Percentiles rank a stretch among this genome's conserved stretches.
Evolutionary conservation across 2,888 invertebrate genomes (phyloP).

Genomic region (Lasius fuliginosus): DNA sequence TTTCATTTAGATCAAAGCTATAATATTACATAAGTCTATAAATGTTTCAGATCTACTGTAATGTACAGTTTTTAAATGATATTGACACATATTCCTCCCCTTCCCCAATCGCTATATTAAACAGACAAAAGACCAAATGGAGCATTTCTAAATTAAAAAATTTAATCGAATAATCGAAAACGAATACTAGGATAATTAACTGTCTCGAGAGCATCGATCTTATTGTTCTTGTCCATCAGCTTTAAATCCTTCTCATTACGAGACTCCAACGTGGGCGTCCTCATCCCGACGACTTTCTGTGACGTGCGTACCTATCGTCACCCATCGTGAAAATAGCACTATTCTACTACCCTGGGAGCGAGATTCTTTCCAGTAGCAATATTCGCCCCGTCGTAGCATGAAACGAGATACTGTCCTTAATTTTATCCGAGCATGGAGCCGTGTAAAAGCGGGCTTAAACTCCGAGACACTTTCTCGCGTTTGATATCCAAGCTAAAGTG

Average conservation of each 20-base stretch:
- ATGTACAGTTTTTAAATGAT: not conserved
- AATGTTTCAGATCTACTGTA: not conserved
- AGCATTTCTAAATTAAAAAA: not conserved
- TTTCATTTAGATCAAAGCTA: not conserved
- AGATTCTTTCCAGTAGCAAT: conserved; percentile 61
- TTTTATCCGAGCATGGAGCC: not conserved
- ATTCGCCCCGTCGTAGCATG: conserved; percentile 48
- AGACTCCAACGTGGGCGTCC: conserved; percentile 64
- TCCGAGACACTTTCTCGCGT: not conserved
- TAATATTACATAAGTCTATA: not conserved
- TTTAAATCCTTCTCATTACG: conserved; percentile 55
- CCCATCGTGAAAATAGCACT: conserved; percentile 67
- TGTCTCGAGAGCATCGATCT: not conserved
- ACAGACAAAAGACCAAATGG: not conserved
- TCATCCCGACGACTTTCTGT: conserved; percentile 56
- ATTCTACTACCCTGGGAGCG: conserved; percentile 51
- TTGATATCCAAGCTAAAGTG: not conserved
- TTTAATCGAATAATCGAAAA: not conserved
- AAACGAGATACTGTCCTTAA: conserved; percentile 4
- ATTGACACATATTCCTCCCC: not conserved
- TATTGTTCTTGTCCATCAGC: not conserved
- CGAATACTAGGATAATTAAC: not conserved
- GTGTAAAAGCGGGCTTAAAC: not conserved
- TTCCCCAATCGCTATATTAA: not conserved
- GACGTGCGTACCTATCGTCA: conserved; percentile 66